These are phyloP conservation scores for Drosophila murphyi DNA, from an alignment of 1,140 invertebrate genomes.

Conservation along the genomic window DNA sequence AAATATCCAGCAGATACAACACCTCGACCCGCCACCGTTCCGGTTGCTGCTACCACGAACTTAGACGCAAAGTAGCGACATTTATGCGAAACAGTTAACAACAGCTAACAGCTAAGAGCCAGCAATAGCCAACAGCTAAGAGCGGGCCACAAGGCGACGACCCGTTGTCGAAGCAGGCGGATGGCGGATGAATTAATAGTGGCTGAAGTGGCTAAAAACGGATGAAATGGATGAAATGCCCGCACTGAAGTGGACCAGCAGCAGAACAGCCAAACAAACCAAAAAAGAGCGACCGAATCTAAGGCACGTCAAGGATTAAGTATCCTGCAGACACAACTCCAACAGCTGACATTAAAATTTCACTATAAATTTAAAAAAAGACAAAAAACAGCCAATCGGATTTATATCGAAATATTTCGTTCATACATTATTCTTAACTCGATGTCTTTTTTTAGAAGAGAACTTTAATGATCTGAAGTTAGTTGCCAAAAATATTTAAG, in stretches of 20 bases:
- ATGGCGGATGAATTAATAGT: slow-evolving; percentile 29
- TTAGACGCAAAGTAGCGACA: slow-evolving; percentile 66
- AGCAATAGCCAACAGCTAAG: slow-evolving; percentile 19
- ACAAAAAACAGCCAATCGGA: no score
- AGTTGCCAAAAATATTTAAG: no score
- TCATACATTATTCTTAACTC: no score
- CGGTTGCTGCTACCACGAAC: slow-evolving; percentile 1
- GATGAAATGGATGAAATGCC: slow-evolving; percentile 9
- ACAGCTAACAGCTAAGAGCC: slow-evolving; percentile 16
- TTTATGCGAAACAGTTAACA: slow-evolving; percentile 54
- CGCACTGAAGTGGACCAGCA: neutral
- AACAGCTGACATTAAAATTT: no score
- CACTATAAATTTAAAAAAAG: no score
- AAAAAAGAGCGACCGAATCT: no score
- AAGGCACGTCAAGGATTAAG: no score
- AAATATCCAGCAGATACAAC: neutral
- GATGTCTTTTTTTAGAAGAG: no score
- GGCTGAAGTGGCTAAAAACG: slow-evolving; percentile 9
- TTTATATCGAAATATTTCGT: no score
- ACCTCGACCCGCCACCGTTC: no score
- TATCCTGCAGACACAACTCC: no score
- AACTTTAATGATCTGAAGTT: no score
- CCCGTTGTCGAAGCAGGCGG: slow-evolving; percentile 8
- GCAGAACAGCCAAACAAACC: neutral
- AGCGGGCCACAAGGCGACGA: neutral